A percentile compares a stretch with the other conserved stretches of the same genome.
phyloP scores from a whole-genome alignment of 37 sponge, comb jelly and placozoan genomes.

The Theonella swinhoei region DNA sequence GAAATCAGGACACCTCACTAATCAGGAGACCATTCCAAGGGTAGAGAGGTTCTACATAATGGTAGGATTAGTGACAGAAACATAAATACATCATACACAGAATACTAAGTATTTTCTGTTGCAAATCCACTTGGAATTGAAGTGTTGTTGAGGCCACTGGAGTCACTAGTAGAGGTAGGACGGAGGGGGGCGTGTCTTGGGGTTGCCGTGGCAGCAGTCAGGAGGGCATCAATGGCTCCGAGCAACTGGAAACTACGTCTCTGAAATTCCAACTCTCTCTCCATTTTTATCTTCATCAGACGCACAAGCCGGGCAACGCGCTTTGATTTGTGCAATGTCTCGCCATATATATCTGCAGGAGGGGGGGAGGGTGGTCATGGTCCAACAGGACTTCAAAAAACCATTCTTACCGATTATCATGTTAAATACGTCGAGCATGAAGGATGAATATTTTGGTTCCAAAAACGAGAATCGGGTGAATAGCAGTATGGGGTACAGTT shows the following conservation, averaged over 20 bases:
- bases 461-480: conserved; percentile 65
- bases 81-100: too few species aligned
- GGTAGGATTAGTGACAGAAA: too few species aligned
- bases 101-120: too few species aligned
- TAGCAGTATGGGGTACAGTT: conserved; percentile 82
- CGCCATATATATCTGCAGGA: conserved; percentile 68
- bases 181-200: not conserved
- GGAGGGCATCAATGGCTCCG: conserved; percentile 64
- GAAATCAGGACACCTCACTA: too few species aligned
- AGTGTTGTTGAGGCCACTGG: too few species aligned
- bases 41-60: too few species aligned
- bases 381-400: not conserved
- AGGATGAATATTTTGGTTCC: conserved; percentile 55
- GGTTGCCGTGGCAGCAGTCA: conserved; percentile 47
- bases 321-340: conserved; percentile 18
- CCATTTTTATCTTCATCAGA: conserved; percentile 57
- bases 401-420: conserved; percentile 59
- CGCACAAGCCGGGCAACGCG: conserved; percentile 19
- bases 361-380: not conserved
- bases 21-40: too few species aligned
- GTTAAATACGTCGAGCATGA: conserved; percentile 67
- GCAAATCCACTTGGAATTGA: too few species aligned
- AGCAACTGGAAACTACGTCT: conserved; percentile 57
- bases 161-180: too few species aligned
- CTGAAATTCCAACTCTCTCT: conserved; percentile 73